Evolutionary conservation across 1,140 invertebrate species (phyloP).

Genomic region (Drosophila truncata): DNA sequence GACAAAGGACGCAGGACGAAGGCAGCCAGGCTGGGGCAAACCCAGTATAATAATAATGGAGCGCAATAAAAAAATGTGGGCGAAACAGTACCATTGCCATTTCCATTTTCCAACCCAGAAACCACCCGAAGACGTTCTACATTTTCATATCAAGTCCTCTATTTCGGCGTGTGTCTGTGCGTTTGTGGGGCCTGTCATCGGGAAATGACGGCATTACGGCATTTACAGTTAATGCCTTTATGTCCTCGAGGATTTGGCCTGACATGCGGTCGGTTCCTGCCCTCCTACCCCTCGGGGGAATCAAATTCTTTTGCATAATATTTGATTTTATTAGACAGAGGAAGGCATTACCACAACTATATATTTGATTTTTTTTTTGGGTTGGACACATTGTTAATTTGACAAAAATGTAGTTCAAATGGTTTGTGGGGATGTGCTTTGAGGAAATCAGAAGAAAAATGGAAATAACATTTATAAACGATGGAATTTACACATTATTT

Average conservation of each 20-base stretch:
- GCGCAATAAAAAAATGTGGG: constrained; percentile 65
- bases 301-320: constrained; percentile 73
- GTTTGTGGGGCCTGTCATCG: constrained; percentile 61
- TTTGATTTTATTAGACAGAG: constrained; percentile 73
- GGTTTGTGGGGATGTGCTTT: neutral
- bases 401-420: constrained; percentile 40
- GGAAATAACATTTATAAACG: neutral
- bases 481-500: neutral
- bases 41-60: constrained; percentile 70
- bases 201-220: constrained; percentile 81
- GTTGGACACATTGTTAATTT: constrained; percentile 35
- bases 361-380: constrained; percentile 4
- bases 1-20: constrained; percentile 33
- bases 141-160: constrained; percentile 43
- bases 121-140: constrained; percentile 41
- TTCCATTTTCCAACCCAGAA: constrained; percentile 29
- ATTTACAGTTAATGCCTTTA: constrained; percentile 82
- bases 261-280: constrained; percentile 34
- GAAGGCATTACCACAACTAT: constrained; percentile 34
- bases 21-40: constrained; percentile 27
- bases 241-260: constrained; percentile 68
- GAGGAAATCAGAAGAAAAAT: neutral
- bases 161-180: constrained; percentile 21
- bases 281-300: constrained; percentile 14
- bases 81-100: constrained; percentile 45